Percentiles rank a stretch among this genome's conserved stretches.
These are phyloP conservation scores for Aplysina aerophoba DNA, from an alignment of 37 sponge, comb jelly and placozoan genomes.

Conservation along the genomic window DNA sequence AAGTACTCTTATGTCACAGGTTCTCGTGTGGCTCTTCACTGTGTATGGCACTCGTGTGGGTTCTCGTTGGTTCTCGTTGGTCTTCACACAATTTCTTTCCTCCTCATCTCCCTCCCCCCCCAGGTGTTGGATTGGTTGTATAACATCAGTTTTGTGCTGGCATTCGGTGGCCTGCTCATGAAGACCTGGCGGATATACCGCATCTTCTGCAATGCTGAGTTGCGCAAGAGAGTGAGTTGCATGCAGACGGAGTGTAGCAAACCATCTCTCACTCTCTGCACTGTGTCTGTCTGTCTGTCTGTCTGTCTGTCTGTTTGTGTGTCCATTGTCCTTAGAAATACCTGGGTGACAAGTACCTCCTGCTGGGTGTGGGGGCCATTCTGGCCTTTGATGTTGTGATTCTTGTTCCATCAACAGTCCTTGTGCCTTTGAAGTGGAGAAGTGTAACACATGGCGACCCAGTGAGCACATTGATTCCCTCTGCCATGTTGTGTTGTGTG, in stretches of 20 bases:
- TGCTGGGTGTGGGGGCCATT: background rate
- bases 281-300: too few relatives aligned
- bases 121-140: background rate
- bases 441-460: too few relatives aligned
- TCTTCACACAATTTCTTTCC: background rate
- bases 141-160: conserved; percentile 1
- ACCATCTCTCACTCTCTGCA: too few relatives aligned
- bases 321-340: conserved; percentile 13
- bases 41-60: background rate
- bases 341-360: conserved; percentile 12
- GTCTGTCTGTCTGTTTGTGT: too few relatives aligned
- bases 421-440: too few relatives aligned
- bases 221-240: background rate
- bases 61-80: background rate
- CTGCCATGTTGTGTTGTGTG: too few relatives aligned
- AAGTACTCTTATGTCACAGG: background rate
- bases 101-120: too few relatives aligned
- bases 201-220: conserved; percentile 9
- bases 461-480: too few relatives aligned
- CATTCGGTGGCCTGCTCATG: conserved; percentile 11
- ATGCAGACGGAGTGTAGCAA: too few relatives aligned
- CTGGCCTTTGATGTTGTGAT: background rate
- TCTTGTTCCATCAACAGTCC: background rate
- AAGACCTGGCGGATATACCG: conserved; percentile 29
- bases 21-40: background rate